Evolutionary conservation across 2,888 invertebrate genomes (phyloP).

Genomic region (Athalia cordata): DNA sequence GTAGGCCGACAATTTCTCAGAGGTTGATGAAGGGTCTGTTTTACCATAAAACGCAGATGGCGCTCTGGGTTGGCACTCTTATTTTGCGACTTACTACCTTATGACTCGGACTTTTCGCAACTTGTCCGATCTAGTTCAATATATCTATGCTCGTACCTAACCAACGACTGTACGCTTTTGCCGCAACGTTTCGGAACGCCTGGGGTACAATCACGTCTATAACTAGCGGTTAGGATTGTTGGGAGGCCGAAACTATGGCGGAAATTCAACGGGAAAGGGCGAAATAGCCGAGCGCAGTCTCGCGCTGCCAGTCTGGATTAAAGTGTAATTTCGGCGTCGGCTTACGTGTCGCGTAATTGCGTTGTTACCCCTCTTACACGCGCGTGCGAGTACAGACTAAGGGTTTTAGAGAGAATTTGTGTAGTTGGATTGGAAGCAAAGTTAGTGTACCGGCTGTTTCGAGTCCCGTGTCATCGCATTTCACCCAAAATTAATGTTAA

Average conservation of each 20-base stretch:
- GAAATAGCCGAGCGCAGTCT: constrained; percentile 41
- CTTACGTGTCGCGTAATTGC: constrained; percentile 70
- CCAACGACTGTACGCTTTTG: neutral
- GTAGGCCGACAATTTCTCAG: too few relatives aligned
- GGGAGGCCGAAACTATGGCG: constrained; percentile 24
- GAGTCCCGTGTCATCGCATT: constrained; percentile 51
- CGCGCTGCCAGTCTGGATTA: constrained; percentile 58
- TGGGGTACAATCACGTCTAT: constrained; percentile 31
- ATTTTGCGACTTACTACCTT: too few relatives aligned
- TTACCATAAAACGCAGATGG: too few relatives aligned
- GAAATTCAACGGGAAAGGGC: constrained; percentile 42
- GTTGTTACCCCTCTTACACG: constrained; percentile 62
- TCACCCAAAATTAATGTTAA: constrained; percentile 66
- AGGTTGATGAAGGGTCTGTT: too few relatives aligned
- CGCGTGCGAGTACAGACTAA: constrained; percentile 51
- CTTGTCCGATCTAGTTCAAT: too few relatives aligned
- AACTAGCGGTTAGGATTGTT: constrained; percentile 29
- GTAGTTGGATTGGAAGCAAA: constrained; percentile 67
- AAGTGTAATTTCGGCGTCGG: constrained; percentile 68
- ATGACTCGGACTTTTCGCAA: too few relatives aligned
- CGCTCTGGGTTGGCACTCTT: too few relatives aligned
- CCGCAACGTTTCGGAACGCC: constrained; percentile 2
- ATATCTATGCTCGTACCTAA: too few relatives aligned
- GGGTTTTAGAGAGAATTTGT: constrained; percentile 66
- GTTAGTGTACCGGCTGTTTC: constrained; percentile 61